These are phyloP conservation scores for Simalia tracyae DNA, from an alignment of 2,797 vertebrate species.

Conservation along the genomic window DNA sequence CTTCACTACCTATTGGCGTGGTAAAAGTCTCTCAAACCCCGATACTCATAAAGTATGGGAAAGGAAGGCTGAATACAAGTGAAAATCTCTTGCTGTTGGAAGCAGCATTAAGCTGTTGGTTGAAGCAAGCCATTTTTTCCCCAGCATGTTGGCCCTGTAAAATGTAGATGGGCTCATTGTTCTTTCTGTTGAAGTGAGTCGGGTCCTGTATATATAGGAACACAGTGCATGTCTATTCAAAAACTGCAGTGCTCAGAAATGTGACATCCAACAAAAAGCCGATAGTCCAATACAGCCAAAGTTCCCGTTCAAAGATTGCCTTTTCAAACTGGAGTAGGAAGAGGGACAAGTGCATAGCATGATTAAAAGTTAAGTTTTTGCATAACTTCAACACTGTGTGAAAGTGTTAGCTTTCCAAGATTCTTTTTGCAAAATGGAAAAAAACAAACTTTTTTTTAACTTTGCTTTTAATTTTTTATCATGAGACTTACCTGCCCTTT, in stretches of 20 bases:
- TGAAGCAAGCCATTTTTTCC: background rate
- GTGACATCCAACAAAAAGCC: background rate
- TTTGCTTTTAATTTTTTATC: background rate
- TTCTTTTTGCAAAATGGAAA: background rate
- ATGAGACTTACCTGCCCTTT: background rate
- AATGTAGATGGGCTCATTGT: background rate
- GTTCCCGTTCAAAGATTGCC: background rate
- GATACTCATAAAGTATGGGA: background rate
- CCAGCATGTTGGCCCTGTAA: background rate
- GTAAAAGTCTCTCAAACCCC: conserved; percentile 37
- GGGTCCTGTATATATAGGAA: background rate
- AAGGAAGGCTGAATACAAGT: background rate
- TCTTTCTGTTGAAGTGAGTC: background rate
- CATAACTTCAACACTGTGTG: background rate
- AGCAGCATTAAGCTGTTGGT: background rate
- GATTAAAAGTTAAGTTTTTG: background rate
- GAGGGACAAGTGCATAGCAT: background rate
- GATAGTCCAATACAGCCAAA: background rate
- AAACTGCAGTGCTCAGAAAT: background rate
- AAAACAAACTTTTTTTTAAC: background rate
- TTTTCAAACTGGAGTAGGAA: background rate
- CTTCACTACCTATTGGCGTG: conserved; percentile 37
- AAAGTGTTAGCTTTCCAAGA: background rate
- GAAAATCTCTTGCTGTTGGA: background rate
- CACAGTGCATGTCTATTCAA: background rate